Base-by-base conservation (phyloP, 2,888 invertebrate species). In the Lepas anatifera region DNA sequence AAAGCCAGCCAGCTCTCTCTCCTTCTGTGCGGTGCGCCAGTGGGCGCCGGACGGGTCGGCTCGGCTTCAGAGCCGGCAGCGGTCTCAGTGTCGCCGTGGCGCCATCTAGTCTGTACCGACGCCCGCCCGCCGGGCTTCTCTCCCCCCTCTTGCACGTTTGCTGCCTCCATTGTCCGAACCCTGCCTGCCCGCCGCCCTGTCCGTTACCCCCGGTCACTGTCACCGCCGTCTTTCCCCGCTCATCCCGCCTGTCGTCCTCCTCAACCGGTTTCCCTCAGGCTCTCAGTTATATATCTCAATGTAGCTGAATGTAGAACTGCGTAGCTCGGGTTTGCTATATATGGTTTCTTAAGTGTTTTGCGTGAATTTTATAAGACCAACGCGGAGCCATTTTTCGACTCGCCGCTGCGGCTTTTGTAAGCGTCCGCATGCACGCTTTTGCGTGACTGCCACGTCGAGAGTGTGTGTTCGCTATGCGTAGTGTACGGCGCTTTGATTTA, bases 271-370 rank as follows among this genome's bases (percentile, higher is more conserved):
- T 52, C 52, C 32, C 18, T 52, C 52, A 16, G 29, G 52, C 52
- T 32, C 32, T 29, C 52, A 4, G 29, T 32, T 6, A 18, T 32
- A 32, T 7, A 13, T 41, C 41, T 10, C 41, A 41, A 32, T 16
- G 52, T 52, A 18, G 29, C 32, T n/a, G n/a, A n/a, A 32, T 52
- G 52, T 52, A 52, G 52, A 32, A 13, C 11, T n/a, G n/a, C 50
- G 52, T 52, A 52, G 52, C 41, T n/a, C n/a, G 52, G 29, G 32
- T 52, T 52, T 32, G 29, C 29, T 32, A 18, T 29, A 32, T 52
- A 52, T 52, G 16, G 52, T 52, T 52, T 52, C 52, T 52, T 32
- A 52, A 32, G 52, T 52, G 52, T 52, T 52, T 52, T 52, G 52
- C 32, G 32, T 52, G 52, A 52, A 52, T 52, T 52, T 52, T 52